Percentiles rank a stretch among this genome's conserved stretches.
Evolutionary conservation across 2,113 vertebrate genomes (phyloP).

Genomic region (human): GRCh38 chr14:69966001-69966500

Average conservation of each 20-base stretch:
- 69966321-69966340: background rate
- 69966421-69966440: background rate
- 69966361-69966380: background rate
- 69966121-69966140: background rate
- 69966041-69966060: background rate
- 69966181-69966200: background rate
- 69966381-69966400: background rate
- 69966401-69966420: background rate
- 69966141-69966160: background rate
- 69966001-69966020: background rate
- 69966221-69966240: background rate
- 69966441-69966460: background rate
- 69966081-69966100: background rate
- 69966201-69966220: background rate
- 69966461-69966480: background rate
- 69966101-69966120: background rate
- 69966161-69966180: background rate
- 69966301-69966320: background rate
- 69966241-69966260: background rate
- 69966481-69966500: background rate
- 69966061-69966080: background rate
- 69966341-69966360: background rate
- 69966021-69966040: background rate
- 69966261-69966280: background rate
- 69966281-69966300: background rate